Base-by-base conservation (phyloP, 2,113 vertebrate genomes). In the Bujurquina vittata region DNA sequence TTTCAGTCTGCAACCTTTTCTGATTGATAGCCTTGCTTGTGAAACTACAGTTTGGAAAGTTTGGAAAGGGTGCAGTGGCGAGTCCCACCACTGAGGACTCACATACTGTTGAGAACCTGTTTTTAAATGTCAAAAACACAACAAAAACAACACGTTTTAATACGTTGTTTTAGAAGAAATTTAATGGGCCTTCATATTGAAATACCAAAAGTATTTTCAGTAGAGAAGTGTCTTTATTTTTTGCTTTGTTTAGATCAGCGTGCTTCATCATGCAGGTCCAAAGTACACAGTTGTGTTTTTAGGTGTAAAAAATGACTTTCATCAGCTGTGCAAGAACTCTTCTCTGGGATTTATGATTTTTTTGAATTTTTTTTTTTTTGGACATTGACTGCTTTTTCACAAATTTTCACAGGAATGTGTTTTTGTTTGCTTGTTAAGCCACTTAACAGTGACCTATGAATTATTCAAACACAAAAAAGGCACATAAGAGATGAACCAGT, bases 11-110 rank as follows among this genome's bases (percentile, higher is more conserved):
- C 26, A 17, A 75, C 85, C 78, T 88, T 77, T 75, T 31, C 69
- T 88, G 89, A 86, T 86, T 81, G 75, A 92, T 84, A 43, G 84
- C 14, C 33, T 43, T 43, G 77, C 79, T 83, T 56, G 37, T 79
- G 56, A 83, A 83, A 79, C 58, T 26, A 43, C 7, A 26, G 40
- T 74, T 81, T 43, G 58, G 29, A 57, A 56, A 40, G 69, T 58
- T 78, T 67, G 61, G 15, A 69, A 74, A 56, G 12, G 4, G 55
- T 55, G n/a, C 20, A 35, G 37, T 46, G 63, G 22, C 33, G 26
- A 63, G 49, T 80, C 17, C 29, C 57, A 26, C 29, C 62, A 9
- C 46, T 23, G 7, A 9, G 1, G 73, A 54, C 15, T 49, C 43
- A 49, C 22, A 35, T 20, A 46, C 11, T 54, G 17, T 73, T 33